Evolutionary conservation across 23 tunicate species (phyloP).

Genomic region (Trididemnum nubilum): DNA sequence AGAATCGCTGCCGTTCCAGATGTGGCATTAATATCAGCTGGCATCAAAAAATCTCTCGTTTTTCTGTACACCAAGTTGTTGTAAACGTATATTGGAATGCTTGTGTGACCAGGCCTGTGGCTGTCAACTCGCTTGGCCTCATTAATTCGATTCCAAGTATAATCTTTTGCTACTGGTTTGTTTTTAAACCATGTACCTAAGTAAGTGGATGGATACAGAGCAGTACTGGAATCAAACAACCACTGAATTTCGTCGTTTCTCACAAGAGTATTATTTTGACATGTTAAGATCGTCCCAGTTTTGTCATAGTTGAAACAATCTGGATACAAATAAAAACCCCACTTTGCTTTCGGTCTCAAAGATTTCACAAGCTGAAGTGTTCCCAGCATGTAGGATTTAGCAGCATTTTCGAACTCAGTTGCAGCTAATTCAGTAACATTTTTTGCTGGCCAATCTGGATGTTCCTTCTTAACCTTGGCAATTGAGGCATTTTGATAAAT

Average conservation of each 20-base stretch:
- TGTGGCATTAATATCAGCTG: conserved; percentile 48
- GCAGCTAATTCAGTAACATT: conserved; percentile 47
- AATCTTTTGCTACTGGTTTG: conserved; percentile 31
- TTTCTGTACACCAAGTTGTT: conserved; percentile 71
- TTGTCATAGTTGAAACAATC: conserved; percentile 88
- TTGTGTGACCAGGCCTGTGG: conserved; percentile 32
- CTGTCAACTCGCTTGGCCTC: conserved; percentile 79
- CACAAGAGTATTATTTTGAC: conserved; percentile 24
- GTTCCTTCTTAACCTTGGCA: conserved; percentile 62
- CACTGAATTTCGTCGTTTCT: conserved; percentile 74
- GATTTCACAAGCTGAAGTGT: conserved; percentile 55
- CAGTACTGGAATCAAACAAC: conserved; percentile 83
- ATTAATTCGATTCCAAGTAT: conserved; percentile 54
- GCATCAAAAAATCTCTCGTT: conserved; percentile 45
- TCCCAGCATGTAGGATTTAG: conserved; percentile 47
- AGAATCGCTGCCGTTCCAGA: conserved; percentile 78
- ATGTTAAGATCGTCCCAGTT: conserved; percentile 53
- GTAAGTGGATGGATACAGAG: conserved; percentile 92
- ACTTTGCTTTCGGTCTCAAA: conserved; percentile 83
- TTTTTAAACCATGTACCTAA: conserved; percentile 72
- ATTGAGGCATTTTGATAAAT: conserved; percentile 72
- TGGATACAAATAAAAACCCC: conserved; percentile 94
- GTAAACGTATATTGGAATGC: conserved; percentile 74
- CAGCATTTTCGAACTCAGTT: conserved; percentile 74
- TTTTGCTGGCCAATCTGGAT: conserved; percentile 57